Evolutionary conservation across 2,797 vertebrate species (phyloP).

Genomic region (Hafferia zeledoni): DNA sequence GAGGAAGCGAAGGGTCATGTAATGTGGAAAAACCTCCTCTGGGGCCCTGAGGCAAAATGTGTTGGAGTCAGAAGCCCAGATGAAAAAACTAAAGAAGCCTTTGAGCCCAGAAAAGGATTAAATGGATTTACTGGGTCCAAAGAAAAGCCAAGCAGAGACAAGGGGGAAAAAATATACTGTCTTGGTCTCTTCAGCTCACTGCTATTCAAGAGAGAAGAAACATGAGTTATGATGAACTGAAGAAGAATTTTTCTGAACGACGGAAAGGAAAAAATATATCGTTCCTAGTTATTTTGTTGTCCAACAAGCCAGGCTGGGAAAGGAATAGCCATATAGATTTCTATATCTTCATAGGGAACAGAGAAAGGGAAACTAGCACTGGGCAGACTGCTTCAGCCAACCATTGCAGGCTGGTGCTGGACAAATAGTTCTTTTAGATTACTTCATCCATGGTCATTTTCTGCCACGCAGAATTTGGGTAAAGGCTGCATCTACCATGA

Average conservation of each 20-base stretch:
- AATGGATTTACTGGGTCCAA: neutral
- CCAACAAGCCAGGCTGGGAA: neutral
- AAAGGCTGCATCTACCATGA: neutral
- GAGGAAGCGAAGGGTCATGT: neutral
- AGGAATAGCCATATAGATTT: neutral
- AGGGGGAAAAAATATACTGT: neutral
- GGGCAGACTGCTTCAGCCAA: neutral
- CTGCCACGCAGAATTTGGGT: neutral
- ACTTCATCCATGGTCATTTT: neutral
- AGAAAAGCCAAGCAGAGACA: constrained; percentile 16
- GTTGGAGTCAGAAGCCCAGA: neutral
- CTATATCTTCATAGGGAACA: neutral
- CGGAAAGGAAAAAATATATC: neutral
- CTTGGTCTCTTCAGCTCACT: neutral
- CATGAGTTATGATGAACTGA: neutral
- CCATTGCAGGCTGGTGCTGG: neutral
- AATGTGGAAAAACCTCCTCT: neutral
- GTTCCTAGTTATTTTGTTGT: neutral
- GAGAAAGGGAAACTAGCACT: neutral
- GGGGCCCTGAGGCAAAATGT: accelerated
- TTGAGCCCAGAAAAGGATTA: constrained; percentile 12
- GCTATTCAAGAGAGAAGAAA: neutral
- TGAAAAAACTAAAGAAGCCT: neutral
- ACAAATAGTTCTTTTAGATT: neutral
- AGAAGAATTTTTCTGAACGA: neutral